These are phyloP conservation scores for Phlogophora meticulosa DNA, from an alignment of 2,888 invertebrate genomes.

Conservation along the genomic window DNA sequence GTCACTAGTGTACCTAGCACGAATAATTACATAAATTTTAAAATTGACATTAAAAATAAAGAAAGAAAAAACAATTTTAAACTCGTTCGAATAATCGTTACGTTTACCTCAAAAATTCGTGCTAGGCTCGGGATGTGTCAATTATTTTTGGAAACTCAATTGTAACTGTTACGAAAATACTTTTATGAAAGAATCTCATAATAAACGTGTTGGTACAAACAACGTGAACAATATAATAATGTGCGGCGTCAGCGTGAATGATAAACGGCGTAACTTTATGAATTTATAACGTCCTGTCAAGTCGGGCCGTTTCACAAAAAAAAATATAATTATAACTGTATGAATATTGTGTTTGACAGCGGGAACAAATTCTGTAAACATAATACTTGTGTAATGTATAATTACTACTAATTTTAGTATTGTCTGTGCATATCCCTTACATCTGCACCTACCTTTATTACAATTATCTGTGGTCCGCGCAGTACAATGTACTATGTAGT, in stretches of 20 bases:
- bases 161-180: conserved; percentile 18
- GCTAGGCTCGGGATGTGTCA: too few species aligned
- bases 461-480: too few species aligned
- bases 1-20: too few species aligned
- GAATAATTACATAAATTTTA: too few species aligned
- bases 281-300: conserved; percentile 41
- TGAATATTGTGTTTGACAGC: background rate
- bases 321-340: background rate
- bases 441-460: too few species aligned
- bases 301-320: conserved; percentile 11
- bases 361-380: background rate
- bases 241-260: conserved; percentile 33
- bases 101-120: too few species aligned
- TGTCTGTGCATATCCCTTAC: too few species aligned
- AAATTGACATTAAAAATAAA: too few species aligned
- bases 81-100: too few species aligned
- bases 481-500: too few species aligned
- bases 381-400: background rate
- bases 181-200: conserved; percentile 9
- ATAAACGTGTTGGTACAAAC: conserved; percentile 13
- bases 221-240: conserved; percentile 41
- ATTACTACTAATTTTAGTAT: background rate
- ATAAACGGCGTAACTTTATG: conserved; percentile 42
- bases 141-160: conserved; percentile 1
- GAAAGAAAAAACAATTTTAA: too few species aligned